These are phyloP conservation scores for Lithobates pipiens DNA, from an alignment of 2,797 vertebrate species.

Conservation along the genomic window DNA sequence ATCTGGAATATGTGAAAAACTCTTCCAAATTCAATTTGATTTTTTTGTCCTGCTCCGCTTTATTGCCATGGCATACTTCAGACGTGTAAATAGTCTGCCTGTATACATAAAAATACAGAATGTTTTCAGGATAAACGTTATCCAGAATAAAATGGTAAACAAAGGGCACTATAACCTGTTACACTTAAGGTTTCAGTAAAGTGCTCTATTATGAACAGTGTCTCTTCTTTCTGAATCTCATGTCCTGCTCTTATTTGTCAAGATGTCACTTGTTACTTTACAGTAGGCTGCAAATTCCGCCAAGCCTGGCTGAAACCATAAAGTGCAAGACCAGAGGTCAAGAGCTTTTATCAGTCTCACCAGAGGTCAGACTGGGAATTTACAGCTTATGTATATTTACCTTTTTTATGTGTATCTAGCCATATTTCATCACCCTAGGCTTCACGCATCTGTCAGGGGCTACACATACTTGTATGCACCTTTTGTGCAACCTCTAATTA, in stretches of 20 bases:
- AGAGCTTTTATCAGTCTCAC: slow-evolving; percentile 59
- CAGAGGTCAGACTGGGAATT: slow-evolving; percentile 57
- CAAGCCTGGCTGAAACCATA: slow-evolving; percentile 50
- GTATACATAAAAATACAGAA: neutral
- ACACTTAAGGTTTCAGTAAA: neutral
- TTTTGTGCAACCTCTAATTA: neutral
- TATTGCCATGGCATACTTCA: too few relatives aligned
- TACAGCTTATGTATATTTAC: slow-evolving; percentile 33
- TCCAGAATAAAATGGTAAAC: neutral
- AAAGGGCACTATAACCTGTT: neutral
- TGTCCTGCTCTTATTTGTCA: slow-evolving; percentile 51
- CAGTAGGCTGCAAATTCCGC: slow-evolving; percentile 52
- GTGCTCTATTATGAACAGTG: slow-evolving; percentile 13
- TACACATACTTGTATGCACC: neutral
- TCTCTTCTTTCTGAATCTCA: neutral
- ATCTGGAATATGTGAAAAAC: too few relatives aligned
- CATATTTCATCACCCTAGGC: neutral
- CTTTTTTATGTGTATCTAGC: slow-evolving; percentile 4
- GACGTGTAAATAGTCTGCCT: neutral
- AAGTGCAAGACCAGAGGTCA: slow-evolving; percentile 55
- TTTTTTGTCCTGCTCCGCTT: too few relatives aligned
- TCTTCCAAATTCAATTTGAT: too few relatives aligned
- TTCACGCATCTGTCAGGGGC: neutral
- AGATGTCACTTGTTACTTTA: slow-evolving; percentile 55
- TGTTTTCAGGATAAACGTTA: too few relatives aligned